phyloP scores from a whole-genome alignment of 2,113 vertebrate species.

The Brachyhypopomus gauderio region DNA sequence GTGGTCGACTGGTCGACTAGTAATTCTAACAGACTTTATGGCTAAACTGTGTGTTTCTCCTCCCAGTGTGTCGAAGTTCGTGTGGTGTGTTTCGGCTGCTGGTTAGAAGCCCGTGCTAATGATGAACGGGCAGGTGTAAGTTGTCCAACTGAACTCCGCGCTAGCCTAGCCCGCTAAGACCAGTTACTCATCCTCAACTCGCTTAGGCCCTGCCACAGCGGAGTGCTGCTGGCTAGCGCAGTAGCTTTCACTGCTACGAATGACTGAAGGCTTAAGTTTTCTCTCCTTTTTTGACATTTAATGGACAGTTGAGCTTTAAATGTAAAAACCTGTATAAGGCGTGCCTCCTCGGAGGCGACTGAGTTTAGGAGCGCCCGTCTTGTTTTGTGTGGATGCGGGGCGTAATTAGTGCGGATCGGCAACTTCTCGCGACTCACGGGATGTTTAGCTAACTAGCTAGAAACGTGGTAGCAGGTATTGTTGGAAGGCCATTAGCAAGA shows the following conservation, averaged over 20 bases:
- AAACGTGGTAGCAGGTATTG: constrained; percentile 59
- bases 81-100: background rate
- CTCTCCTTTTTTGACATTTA: background rate
- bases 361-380: background rate
- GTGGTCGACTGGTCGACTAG: background rate
- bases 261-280: background rate
- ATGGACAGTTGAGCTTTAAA: background rate
- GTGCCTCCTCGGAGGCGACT: background rate
- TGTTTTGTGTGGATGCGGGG: constrained; percentile 1
- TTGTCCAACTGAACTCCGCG: constrained; percentile 25
- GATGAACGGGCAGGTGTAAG: constrained; percentile 53
- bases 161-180: constrained; percentile 35
- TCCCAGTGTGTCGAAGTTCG: no score
- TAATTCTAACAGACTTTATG: background rate
- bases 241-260: background rate
- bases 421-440: constrained; percentile 37
- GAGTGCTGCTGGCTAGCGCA: constrained; percentile 33
- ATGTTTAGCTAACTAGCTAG: constrained; percentile 43
- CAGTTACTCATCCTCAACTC: constrained; percentile 3
- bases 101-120: background rate
- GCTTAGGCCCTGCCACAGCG: constrained; percentile 20
- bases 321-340: background rate
- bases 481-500: constrained; percentile 13
- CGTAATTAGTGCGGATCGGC: constrained; percentile 13
- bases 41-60: no score